These are phyloP conservation scores for Neodiprion pinetum DNA, from an alignment of 1,140 invertebrate species.

Conservation along the genomic window DNA sequence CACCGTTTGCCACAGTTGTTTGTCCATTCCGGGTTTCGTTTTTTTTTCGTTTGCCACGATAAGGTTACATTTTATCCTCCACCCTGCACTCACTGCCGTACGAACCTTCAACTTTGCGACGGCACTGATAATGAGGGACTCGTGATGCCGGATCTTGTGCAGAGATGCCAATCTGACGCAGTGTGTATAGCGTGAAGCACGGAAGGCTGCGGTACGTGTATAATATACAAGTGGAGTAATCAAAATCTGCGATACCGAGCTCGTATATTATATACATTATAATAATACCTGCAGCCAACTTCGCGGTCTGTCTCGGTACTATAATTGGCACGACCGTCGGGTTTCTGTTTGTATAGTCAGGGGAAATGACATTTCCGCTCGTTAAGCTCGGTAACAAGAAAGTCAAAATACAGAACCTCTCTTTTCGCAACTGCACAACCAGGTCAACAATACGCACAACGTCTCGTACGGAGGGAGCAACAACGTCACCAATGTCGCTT, in stretches of 20 bases:
- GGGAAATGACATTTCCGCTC: slow-evolving; percentile 16
- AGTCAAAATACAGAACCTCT: neutral
- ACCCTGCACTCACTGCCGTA: too few relatives aligned
- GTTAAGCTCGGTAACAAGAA: slow-evolving; percentile 15
- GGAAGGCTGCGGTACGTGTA: slow-evolving; percentile 11
- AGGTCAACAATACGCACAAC: slow-evolving; percentile 76
- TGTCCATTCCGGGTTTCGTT: too few relatives aligned
- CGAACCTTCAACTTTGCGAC: too few relatives aligned
- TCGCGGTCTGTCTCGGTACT: too few relatives aligned
- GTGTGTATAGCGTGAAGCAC: slow-evolving; percentile 12
- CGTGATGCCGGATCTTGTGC: neutral
- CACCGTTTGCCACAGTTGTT: too few relatives aligned
- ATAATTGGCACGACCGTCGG: too few relatives aligned
- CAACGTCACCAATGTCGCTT: slow-evolving; percentile 68
- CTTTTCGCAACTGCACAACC: neutral
- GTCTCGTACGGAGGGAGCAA: slow-evolving; percentile 69
- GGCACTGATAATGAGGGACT: neutral
- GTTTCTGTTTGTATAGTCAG: too few relatives aligned
- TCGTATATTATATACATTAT: too few relatives aligned
- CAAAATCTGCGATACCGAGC: neutral
- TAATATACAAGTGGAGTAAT: neutral
- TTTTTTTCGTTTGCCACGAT: too few relatives aligned
- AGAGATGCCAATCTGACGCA: neutral
- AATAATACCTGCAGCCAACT: too few relatives aligned
- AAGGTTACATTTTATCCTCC: too few relatives aligned